These are phyloP conservation scores for Tenualosa ilisha DNA, from an alignment of 2,797 vertebrate species.

Conservation along the genomic window DNA sequence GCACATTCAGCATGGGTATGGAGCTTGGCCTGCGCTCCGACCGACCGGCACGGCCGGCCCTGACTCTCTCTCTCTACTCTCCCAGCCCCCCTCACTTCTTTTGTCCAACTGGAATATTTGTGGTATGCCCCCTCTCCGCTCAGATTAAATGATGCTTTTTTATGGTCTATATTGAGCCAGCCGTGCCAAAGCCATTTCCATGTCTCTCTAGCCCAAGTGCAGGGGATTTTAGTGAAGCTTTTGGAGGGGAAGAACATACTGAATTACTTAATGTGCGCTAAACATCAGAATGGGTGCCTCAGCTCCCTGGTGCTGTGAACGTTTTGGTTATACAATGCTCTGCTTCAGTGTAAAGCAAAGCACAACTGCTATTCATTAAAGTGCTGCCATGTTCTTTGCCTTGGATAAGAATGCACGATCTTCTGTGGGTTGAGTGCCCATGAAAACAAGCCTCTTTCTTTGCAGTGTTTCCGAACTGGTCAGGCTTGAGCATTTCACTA, in stretches of 20 bases:
- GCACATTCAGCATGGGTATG: conserved; percentile 56
- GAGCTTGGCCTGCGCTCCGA: conserved; percentile 57
- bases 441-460: not conserved
- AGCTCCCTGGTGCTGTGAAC: not conserved
- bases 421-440: not conserved
- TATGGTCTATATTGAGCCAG: conserved; percentile 31
- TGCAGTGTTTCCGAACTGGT: not conserved
- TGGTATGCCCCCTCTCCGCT: conserved; percentile 68
- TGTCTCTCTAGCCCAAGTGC: not conserved
- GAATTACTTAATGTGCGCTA: conserved; percentile 1
- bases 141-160: conserved; percentile 58
- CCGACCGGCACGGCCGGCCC: conserved; percentile 66
- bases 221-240: not conserved
- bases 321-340: not conserved
- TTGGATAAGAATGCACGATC: not conserved
- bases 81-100: conserved; percentile 71
- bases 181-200: conserved; percentile 28
- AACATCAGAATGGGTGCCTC: not conserved
- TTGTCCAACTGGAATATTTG: conserved; percentile 75
- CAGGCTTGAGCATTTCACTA: not conserved
- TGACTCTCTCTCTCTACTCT: conserved; percentile 61
- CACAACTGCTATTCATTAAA: not conserved
- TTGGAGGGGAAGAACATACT: not conserved
- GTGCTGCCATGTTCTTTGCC: not conserved
- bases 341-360: not conserved